Evolutionary conservation across 2,113 vertebrate genomes (phyloP).

Genomic region (Xiphophorus maculatus): DNA sequence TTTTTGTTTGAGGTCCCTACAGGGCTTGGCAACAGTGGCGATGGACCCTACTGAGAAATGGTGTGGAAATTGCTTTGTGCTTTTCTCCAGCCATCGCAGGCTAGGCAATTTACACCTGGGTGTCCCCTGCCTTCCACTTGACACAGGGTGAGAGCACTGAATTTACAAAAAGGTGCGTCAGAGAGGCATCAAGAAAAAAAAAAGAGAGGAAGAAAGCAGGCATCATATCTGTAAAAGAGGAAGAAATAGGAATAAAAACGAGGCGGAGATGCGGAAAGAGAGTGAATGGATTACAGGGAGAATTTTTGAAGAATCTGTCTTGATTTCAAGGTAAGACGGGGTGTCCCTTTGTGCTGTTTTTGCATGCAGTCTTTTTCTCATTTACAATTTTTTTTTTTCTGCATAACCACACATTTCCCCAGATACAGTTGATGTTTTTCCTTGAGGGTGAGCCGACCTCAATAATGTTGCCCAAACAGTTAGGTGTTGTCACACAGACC

Average conservation of each 20-base stretch:
- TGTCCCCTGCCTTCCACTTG: constrained; percentile 67
- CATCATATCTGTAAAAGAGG: constrained; percentile 18
- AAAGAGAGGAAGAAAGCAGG: constrained; percentile 17
- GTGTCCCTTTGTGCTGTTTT: not conserved
- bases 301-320: not conserved
- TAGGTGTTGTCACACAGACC: constrained; percentile 17
- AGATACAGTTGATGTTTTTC: constrained; percentile 30
- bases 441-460: constrained; percentile 33
- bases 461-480: constrained; percentile 50
- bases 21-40: constrained; percentile 49
- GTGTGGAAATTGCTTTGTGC: constrained; percentile 80
- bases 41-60: constrained; percentile 63
- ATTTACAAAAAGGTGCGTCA: constrained; percentile 50
- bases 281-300: not conserved
- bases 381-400: constrained; percentile 40
- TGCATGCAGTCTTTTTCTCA: constrained; percentile 21
- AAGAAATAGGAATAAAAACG: not conserved
- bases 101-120: constrained; percentile 75
- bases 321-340: not conserved
- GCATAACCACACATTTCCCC: constrained; percentile 30
- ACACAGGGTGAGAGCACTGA: constrained; percentile 57
- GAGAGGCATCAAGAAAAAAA: constrained; percentile 11
- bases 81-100: constrained; percentile 64
- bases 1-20: constrained; percentile 50
- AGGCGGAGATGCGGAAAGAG: not conserved